Evolutionary conservation across 2,797 vertebrate genomes (phyloP).

Genomic region (Trachops cirrhosus): DNA sequence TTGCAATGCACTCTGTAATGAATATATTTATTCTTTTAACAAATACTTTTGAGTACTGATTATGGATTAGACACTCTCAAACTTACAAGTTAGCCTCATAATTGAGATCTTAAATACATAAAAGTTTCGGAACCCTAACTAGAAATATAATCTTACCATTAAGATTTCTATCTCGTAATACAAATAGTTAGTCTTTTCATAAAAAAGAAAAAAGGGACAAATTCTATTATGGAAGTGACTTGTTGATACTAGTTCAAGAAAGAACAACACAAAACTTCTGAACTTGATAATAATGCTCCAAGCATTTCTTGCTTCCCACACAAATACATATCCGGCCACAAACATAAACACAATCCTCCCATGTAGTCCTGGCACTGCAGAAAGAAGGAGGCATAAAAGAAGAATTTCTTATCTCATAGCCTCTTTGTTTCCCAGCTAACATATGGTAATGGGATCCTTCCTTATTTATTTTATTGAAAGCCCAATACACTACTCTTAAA

Average conservation of each 20-base stretch:
- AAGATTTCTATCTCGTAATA: slow-evolving; percentile 75
- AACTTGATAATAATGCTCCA: background rate
- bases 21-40: background rate
- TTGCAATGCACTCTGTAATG: background rate
- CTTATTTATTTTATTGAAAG: background rate
- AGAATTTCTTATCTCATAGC: background rate
- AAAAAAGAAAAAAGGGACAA: background rate
- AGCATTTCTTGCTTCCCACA: slow-evolving; percentile 3
- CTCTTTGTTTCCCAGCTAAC: background rate
- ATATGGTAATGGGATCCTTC: background rate
- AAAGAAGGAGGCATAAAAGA: background rate
- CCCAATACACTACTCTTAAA: background rate
- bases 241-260: background rate
- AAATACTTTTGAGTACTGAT: background rate
- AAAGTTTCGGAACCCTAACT: slow-evolving; percentile 35
- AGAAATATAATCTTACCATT: slow-evolving; percentile 42
- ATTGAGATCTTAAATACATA: slow-evolving; percentile 59
- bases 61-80: background rate
- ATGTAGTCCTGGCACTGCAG: background rate
- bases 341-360: background rate
- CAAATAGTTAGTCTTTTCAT: background rate
- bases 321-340: background rate
- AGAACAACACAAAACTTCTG: slow-evolving; percentile 10
- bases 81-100: background rate
- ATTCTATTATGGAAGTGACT: background rate